A percentile compares a stretch with the other conserved stretches of the same genome.
phyloP scores from a whole-genome alignment of 2,797 vertebrate genomes.

The Microchirus variegatus region DNA sequence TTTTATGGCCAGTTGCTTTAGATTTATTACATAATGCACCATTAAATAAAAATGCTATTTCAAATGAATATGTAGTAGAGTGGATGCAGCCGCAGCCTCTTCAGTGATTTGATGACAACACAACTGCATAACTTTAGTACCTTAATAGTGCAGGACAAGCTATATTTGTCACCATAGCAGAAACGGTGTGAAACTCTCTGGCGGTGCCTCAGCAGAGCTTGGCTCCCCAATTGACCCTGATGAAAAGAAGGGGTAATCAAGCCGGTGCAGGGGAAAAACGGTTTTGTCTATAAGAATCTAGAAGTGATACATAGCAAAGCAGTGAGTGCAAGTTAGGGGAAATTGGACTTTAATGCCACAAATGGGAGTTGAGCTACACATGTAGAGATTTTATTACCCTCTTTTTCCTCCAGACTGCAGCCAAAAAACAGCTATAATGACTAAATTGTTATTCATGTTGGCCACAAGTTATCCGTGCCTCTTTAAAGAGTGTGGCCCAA shows the following conservation, averaged over 20 bases:
- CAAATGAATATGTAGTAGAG: too few species aligned
- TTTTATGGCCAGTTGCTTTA: too few species aligned
- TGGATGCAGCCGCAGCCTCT: too few species aligned
- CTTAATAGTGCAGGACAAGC: slow-evolving; percentile 15
- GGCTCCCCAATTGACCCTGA: slow-evolving; percentile 57
- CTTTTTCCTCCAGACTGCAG: too few species aligned
- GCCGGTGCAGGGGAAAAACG: slow-evolving; percentile 45
- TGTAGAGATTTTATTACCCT: neutral
- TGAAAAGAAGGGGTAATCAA: slow-evolving; percentile 49
- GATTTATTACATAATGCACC: too few species aligned
- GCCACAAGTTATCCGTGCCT: slow-evolving; percentile 20
- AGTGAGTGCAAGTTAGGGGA: slow-evolving; percentile 23
- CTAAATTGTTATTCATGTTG: slow-evolving; percentile 13
- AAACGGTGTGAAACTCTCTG: slow-evolving; percentile 23
- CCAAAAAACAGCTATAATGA: slow-evolving; percentile 9
- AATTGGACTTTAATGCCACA: slow-evolving; percentile 43
- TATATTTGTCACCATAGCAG: slow-evolving; percentile 27
- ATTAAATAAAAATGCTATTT: too few species aligned
- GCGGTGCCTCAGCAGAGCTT: slow-evolving; percentile 38
- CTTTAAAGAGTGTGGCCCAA: slow-evolving; percentile 13
- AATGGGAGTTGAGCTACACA: slow-evolving; percentile 25
- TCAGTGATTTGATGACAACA: too few species aligned
- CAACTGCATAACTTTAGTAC: slow-evolving; percentile 16
- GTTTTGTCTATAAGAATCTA: slow-evolving; percentile 48
- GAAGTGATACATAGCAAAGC: slow-evolving; percentile 52